Conservation (phyloP, 2,888 invertebrate species). For the Willowsia nigromaculata region DNA sequence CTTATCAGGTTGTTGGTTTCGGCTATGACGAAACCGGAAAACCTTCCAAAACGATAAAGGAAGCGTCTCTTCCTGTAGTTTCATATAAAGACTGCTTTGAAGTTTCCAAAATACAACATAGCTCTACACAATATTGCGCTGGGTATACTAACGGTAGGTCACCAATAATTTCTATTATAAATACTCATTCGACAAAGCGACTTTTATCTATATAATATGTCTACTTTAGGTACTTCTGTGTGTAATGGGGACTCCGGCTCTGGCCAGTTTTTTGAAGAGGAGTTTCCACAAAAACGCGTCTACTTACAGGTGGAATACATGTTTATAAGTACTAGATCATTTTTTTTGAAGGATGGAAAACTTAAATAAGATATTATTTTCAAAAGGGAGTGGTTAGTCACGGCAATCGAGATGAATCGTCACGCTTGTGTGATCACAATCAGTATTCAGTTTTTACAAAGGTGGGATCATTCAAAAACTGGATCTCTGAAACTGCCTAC, state of each 20-base stretch:
- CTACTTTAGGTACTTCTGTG: constrained; percentile 64
- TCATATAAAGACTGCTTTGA: constrained; percentile 73
- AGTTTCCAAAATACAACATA: constrained; percentile 70
- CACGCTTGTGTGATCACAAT: constrained; percentile 68
- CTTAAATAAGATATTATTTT: too few species aligned
- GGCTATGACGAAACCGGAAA: constrained; percentile 72
- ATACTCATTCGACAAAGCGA: background rate
- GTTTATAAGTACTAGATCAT: background rate
- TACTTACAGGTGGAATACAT: constrained; percentile 59
- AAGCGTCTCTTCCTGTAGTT: constrained; percentile 72
- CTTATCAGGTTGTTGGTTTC: constrained; percentile 71
- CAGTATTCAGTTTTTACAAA: constrained; percentile 73
- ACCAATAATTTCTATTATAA: background rate
- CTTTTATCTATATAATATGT: background rate
- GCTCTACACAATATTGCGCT: constrained; percentile 73
- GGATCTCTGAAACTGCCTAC: constrained; percentile 68
- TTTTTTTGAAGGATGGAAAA: background rate
- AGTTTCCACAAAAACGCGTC: constrained; percentile 48
- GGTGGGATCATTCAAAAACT: constrained; percentile 69
- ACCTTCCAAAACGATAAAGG: constrained; percentile 63
- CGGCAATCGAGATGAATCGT: constrained; percentile 66
- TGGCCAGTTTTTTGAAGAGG: constrained; percentile 72
- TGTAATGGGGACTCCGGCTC: constrained; percentile 75
- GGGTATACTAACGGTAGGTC: constrained; percentile 73
- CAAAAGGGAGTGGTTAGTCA: constrained; percentile 72